Base-by-base conservation (phyloP, 2,888 invertebrate species). In the Tinea pellionella region DNA sequence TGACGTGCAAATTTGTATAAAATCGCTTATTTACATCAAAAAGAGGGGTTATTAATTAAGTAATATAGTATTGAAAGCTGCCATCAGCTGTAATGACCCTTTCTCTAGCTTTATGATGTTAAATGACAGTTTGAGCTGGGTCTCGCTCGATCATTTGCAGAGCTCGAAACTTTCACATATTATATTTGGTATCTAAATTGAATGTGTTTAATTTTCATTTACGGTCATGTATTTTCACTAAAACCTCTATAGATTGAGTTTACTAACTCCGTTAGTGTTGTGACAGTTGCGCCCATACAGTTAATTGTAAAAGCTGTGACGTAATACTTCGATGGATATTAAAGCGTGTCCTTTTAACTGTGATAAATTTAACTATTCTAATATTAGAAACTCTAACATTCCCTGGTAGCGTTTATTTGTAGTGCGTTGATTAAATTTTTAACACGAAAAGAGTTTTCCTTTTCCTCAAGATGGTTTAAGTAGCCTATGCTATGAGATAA, bases 51-150 rank as follows among this genome's bases (percentile, higher is more conserved):
- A 1, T 37, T 37, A 15, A 13, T 47, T 16, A 47, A 47, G 15
- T 2, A 47, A 47, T 47, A n/a, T 47, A 47, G 15, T 16, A 47
- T 47, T 47, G 47, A 47, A 47, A 47, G 6, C 47, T 47, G 47
- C 13, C 47, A 47, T 16, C 47, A 47, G 37, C 13, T 47, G 2
- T 4, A 47, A 15, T 15, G 3, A 47, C 47, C 47, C 47, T 15
- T 47, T 47, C 47, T 16, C 47, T 16, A 47, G 24, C 53, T 24
- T 53, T 53, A 15, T 47, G 53, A 53, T 53, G 53, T n/a, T 1
- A 24, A 53, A 53, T 24, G 18, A 53, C 53, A 53, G 8, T 53
- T 53, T 53, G 53, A 53, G 53, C 24, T 53, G 53, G 53, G 53
- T 53, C 18, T 9, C 16, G 47, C 4, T 16, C 16, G 53, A 53